Percentiles rank a stretch among this genome's conserved stretches.
These are phyloP conservation scores for Lepus europaeus DNA, from an alignment of 2,113 vertebrate species.

Conservation along the genomic window DNA sequence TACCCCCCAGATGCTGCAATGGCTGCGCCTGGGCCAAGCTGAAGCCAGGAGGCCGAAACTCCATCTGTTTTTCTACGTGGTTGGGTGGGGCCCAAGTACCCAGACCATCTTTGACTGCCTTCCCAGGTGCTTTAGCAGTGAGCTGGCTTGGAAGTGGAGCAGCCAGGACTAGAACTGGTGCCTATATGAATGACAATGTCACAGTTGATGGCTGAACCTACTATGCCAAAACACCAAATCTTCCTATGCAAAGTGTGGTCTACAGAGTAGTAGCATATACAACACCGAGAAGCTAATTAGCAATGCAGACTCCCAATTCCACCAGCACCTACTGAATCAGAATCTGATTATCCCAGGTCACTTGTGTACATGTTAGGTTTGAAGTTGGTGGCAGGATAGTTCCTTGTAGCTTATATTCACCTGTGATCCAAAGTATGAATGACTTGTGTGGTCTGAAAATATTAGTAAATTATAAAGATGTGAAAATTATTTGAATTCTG, in stretches of 20 bases:
- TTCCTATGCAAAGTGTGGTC: background rate
- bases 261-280: background rate
- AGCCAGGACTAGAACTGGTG: no score
- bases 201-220: no score
- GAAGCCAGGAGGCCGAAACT: no score
- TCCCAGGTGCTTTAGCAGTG: no score
- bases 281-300: background rate
- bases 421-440: constrained; percentile 6
- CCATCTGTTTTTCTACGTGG: no score
- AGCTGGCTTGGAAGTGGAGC: no score
- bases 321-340: background rate
- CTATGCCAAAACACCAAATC: background rate
- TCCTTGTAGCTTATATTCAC: constrained; percentile 44
- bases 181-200: no score
- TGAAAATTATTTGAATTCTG: constrained; percentile 37
- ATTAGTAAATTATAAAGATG: constrained; percentile 43
- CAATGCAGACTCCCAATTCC: background rate
- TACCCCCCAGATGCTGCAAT: no score
- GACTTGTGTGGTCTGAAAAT: constrained; percentile 52
- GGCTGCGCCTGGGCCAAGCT: no score
- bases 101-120: no score
- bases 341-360: background rate
- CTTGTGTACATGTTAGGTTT: background rate
- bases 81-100: no score
- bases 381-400: background rate